Evolutionary conservation across 2,888 invertebrate species (phyloP), one percentile per base, ranked within the genome.

Genomic region (Himalopsyche japonica): DNA sequence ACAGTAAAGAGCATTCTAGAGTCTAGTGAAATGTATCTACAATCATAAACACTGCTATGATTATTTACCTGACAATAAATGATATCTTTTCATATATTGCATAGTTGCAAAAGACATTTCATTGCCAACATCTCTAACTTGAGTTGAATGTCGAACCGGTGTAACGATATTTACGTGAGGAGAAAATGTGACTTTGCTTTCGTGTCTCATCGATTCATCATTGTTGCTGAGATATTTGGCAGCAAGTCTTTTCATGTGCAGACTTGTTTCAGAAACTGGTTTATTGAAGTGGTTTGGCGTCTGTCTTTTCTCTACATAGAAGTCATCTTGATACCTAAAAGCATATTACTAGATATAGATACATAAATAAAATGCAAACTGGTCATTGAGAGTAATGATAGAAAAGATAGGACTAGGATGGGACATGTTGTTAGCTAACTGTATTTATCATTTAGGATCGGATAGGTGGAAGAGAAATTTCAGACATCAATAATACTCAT

Each of bases 61-160:
- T n/a, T 43, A 80, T 76, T 81, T 87, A 92, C 93, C 93, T 88
- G 92, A 91, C 85, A 93, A 88, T 84, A 95, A 89, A 88, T 94
- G 94, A 89, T 95, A 95, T 88, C 93, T 93, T 88, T 95, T 94
- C 93, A 95, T 93, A 89, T 95, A 95, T 88, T 94, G 94, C 88
- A 94, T 92, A 12, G 95, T 95, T n/a, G 95, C 95, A 88, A 95
- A 92, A 3, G 95, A 95, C 92, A 95, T 87, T 86, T 3, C 85
- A 87, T 80, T 88, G 30, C 83, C 76, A 1, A 77, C 57, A 32
- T 83, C 80, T 1, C 77, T 77, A 24, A 27, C 79, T 1, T 8
- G 34, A 20, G 70, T 27, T 27, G 70, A 70, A 70, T 70, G 70
- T 8, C 30, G 70, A 30, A 20, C 27, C 20, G 70, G 70, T 27